Evolutionary conservation across 2,888 invertebrate genomes (phyloP).

Genomic region (Galerucella nymphaeae): DNA sequence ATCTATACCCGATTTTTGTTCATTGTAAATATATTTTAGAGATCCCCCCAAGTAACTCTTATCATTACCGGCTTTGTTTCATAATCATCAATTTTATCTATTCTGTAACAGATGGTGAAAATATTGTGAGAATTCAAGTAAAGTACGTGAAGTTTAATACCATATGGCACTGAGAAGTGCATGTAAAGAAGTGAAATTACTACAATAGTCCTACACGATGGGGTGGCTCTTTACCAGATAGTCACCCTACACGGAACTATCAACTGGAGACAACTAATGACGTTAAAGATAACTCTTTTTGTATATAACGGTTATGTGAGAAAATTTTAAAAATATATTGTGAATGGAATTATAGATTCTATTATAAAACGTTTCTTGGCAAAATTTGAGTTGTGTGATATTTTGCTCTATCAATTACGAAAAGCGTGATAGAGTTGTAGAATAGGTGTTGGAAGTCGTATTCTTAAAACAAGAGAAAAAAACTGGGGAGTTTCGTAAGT

Average conservation of each 20-base stretch:
- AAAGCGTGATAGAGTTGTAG: conserved; percentile 50
- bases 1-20: no score
- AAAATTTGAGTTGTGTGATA: not conserved
- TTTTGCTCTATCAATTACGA: conserved; percentile 47
- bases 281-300: conserved; percentile 29
- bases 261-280: conserved; percentile 28
- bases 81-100: conserved; percentile 24
- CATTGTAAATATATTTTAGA: not conserved
- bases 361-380: not conserved
- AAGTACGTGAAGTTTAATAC: conserved; percentile 56
- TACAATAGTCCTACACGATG: conserved; percentile 36
- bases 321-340: not conserved
- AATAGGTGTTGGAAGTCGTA: conserved; percentile 51
- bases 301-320: conserved; percentile 44
- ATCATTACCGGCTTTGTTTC: conserved; percentile 4
- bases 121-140: conserved; percentile 63
- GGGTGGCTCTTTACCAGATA: conserved; percentile 42
- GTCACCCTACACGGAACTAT: conserved; percentile 37
- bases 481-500: conserved; percentile 35
- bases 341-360: not conserved
- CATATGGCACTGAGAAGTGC: conserved; percentile 58
- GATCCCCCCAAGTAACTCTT: not conserved
- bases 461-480: conserved; percentile 50
- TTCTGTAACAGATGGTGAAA: conserved; percentile 60
- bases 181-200: conserved; percentile 40